Evolutionary conservation across 2,888 invertebrate genomes (phyloP), one percentile per base, ranked within the genome.

Genomic region (Tipula helvola): DNA sequence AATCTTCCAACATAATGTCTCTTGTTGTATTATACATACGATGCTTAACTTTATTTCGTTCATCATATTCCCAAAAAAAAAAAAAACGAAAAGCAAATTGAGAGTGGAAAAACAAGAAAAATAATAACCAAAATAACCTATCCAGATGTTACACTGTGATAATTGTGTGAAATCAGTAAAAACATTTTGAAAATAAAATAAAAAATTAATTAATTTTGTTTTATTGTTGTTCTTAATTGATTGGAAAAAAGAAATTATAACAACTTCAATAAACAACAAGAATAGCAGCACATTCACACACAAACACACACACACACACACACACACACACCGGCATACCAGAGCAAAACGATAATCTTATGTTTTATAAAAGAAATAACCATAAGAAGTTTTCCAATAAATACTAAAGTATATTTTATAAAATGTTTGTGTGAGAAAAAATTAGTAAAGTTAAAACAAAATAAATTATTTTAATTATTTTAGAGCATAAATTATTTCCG

Each of bases 181-280:
- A 84, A 84, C 16, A 39, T 39, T 41, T 36, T 39, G 84, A 84
- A 84, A 84, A 84, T 28, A 39, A 84, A 41, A 41, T 41, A 41
- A 84, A 84, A 84, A 84, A 84, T 84, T 84, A 84, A 84, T 84
- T 84, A 84, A 84, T 84, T 84, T 84, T 84, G 84, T 84, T 84
- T 84, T 84, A 84, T 84, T 84, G 84, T 84, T 84, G 36, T 84
- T 84, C 84, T 84, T 84, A 84, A 84, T 84, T 84, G 84, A 84
- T 84, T 84, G 84, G 84, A 84, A 84, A 84, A 84, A 84, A 84
- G 36, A 84, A 84, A 84, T 36, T 39, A 39, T 39, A 84, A 39
- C 41, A 84, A 41, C 84, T 84, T 41, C 41, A 84, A 84, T 39
- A 84, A 84, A 84, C 84, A 84, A 84, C 36, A 39, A 36, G 41